phyloP scores from a whole-genome alignment of 2,113 vertebrate genomes.

The Sander vitreus region DNA sequence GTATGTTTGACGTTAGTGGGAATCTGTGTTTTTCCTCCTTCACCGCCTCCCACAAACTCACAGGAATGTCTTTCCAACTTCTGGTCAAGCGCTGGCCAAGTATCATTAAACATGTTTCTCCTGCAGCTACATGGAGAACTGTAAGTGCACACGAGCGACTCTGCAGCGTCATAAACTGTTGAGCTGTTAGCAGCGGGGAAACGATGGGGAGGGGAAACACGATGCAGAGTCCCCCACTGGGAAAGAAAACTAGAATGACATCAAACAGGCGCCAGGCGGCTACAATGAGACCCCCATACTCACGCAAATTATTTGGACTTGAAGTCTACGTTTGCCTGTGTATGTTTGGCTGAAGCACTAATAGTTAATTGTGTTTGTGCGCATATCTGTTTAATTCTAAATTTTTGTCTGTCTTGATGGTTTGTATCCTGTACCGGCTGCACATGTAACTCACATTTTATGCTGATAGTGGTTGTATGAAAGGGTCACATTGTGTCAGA shows the following conservation, averaged over 20 bases:
- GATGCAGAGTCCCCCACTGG: background rate
- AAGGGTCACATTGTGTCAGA: background rate
- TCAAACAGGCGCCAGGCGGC: conserved; percentile 53
- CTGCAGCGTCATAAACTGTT: background rate
- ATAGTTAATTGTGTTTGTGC: background rate
- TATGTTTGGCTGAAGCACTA: background rate
- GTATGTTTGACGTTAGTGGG: conserved; percentile 12
- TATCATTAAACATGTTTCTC: background rate
- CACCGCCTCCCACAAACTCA: background rate
- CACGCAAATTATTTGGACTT: conserved; percentile 41
- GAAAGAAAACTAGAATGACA: conserved; percentile 27
- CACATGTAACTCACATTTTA: background rate
- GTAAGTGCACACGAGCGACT: background rate
- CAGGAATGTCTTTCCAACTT: conserved; percentile 12
- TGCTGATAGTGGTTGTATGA: background rate
- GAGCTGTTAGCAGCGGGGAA: conserved; percentile 20
- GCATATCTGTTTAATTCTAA: background rate
- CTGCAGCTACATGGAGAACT: background rate
- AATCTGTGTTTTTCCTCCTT: background rate
- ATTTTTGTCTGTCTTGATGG: background rate
- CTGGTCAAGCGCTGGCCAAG: conserved; percentile 18
- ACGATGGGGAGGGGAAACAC: background rate
- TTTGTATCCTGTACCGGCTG: background rate
- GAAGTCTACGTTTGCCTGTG: background rate
- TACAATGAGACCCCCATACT: conserved; percentile 53